Conservation (phyloP, 2,888 invertebrate species). For the Venusia cambrica region DNA sequence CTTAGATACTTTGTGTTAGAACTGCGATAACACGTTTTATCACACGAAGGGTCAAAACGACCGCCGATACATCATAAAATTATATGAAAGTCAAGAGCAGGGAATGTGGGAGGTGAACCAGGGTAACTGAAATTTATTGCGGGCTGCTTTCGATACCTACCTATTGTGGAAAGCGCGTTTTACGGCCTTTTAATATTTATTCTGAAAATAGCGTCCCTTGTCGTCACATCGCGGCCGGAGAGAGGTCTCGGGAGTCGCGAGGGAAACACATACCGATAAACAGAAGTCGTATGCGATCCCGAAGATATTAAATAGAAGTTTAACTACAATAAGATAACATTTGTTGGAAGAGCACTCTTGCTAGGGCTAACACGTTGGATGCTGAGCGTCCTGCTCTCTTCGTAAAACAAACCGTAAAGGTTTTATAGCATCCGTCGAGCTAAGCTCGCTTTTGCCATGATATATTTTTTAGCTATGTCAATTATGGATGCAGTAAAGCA, state of each 20-base stretch:
- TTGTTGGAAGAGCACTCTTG: too few species aligned
- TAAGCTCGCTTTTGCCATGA: too few species aligned
- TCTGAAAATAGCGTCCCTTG: constrained; percentile 57
- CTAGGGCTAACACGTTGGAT: too few species aligned
- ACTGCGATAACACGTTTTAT: constrained; percentile 71
- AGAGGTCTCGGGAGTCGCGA: constrained; percentile 8
- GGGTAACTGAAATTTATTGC: constrained; percentile 68
- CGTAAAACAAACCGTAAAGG: too few species aligned
- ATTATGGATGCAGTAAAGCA: too few species aligned
- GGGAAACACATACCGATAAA: too few species aligned
- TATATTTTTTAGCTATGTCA: too few species aligned
- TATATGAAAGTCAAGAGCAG: constrained; percentile 80
- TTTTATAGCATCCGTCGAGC: too few species aligned
- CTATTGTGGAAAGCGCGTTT: constrained; percentile 67
- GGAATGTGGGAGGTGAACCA: constrained; percentile 72
- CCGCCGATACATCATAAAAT: constrained; percentile 78
- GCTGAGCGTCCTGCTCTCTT: too few species aligned
- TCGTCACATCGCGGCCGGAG: constrained; percentile 33
- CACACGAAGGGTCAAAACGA: constrained; percentile 77
- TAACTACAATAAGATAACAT: too few species aligned
- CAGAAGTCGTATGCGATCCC: too few species aligned
- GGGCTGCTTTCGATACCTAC: constrained; percentile 76
- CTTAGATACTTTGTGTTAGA: constrained; percentile 44
- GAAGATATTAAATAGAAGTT: too few species aligned
- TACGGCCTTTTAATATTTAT: constrained; percentile 65